phyloP scores from a whole-genome alignment of 1,140 invertebrate genomes.

The Belonocnema kinseyi region DNA sequence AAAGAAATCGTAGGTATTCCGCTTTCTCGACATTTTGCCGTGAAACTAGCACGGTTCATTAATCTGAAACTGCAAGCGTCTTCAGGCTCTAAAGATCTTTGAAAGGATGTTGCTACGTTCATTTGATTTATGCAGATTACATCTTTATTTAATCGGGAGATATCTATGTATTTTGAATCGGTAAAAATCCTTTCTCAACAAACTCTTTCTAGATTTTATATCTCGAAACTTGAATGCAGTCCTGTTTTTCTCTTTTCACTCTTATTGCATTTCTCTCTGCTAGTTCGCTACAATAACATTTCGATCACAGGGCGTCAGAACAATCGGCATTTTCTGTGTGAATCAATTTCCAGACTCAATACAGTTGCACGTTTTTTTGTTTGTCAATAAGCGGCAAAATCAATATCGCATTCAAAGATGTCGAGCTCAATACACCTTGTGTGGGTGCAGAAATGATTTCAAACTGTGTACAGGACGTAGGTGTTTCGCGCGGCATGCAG shows the following conservation, averaged over 20 bases:
- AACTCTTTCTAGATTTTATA: neutral
- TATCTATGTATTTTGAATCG: neutral
- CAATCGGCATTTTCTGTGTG: neutral
- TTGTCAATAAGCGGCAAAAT: neutral
- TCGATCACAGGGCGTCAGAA: neutral
- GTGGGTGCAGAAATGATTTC: constrained; percentile 2
- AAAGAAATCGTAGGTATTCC: constrained; percentile 3
- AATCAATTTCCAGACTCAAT: neutral
- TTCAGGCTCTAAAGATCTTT: neutral
- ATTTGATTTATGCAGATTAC: neutral
- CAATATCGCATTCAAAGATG: neutral
- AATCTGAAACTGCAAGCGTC: neutral
- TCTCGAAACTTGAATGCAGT: neutral
- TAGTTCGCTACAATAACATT: neutral
- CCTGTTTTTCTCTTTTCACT: neutral
- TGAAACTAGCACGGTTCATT: neutral
- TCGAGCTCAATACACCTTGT: constrained; percentile 21
- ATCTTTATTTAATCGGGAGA: neutral
- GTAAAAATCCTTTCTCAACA: neutral
- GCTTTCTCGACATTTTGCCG: neutral
- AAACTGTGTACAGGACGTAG: neutral
- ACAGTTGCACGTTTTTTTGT: neutral
- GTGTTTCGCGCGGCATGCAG: neutral
- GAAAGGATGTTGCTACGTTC: neutral
- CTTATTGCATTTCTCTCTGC: constrained; percentile 5